phyloP scores from a whole-genome alignment of 2,797 vertebrate species.

The Crypturellus tataupa region DNA sequence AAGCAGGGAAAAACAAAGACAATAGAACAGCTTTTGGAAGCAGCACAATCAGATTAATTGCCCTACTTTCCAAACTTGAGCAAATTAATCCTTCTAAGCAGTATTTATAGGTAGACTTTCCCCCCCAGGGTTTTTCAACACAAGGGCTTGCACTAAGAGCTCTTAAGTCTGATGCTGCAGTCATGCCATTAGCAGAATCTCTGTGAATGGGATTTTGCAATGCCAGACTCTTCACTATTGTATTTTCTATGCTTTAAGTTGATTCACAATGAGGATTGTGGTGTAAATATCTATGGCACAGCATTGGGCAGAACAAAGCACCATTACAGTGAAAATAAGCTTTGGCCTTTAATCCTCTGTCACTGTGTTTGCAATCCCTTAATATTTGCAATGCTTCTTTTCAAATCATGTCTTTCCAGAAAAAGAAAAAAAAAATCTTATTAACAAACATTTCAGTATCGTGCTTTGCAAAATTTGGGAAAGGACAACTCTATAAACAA shows the following conservation, averaged over 20 bases:
- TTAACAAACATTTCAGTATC: neutral
- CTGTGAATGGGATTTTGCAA: neutral
- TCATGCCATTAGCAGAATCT: neutral
- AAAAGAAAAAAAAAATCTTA: neutral
- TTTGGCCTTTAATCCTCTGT: neutral
- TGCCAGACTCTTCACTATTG: neutral
- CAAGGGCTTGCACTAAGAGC: neutral
- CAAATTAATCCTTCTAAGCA: neutral
- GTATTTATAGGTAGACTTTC: neutral
- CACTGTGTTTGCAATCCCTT: neutral
- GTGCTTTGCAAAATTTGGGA: neutral
- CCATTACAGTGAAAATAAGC: neutral
- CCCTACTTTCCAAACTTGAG: neutral
- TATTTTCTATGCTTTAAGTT: neutral
- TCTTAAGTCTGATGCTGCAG: neutral
- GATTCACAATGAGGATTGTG: neutral
- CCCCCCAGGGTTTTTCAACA: neutral
- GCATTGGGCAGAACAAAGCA: slow-evolving; percentile 2
- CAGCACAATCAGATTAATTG: neutral
- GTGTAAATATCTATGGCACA: neutral
- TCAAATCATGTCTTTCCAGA: neutral
- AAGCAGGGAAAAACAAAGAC: neutral
- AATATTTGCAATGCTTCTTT: neutral
- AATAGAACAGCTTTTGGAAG: neutral
- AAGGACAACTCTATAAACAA: neutral